A percentile compares a stretch with the other conserved stretches of the same genome.
phyloP scores from a whole-genome alignment of 1,140 invertebrate species.

The Colletes latitarsis region DNA sequence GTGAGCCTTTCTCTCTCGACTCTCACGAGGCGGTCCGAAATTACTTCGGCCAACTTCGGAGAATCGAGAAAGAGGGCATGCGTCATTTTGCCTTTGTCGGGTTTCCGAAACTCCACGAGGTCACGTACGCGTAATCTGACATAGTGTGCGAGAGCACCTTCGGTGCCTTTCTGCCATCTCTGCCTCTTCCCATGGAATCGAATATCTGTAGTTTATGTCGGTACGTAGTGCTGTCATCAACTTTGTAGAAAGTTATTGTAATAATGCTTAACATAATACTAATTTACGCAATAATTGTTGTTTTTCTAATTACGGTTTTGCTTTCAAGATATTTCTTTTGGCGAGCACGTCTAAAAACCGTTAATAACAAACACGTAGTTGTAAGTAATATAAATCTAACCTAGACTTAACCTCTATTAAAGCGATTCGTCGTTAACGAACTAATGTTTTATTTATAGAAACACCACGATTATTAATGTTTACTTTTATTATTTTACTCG shows the following conservation, averaged over 20 bases:
- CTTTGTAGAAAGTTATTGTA: conserved; percentile 36
- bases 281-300: conserved; percentile 22
- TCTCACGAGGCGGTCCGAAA: too few relatives aligned
- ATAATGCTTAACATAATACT: conserved; percentile 31
- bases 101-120: too few relatives aligned
- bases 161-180: too few relatives aligned
- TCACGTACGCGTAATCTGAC: background rate
- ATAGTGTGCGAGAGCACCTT: too few relatives aligned
- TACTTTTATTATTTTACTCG: background rate
- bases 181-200: too few relatives aligned
- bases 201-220: background rate
- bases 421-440: background rate
- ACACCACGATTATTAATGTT: background rate
- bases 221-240: background rate
- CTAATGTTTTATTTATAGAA: background rate
- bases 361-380: conserved; percentile 71
- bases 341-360: conserved; percentile 42
- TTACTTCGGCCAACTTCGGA: too few relatives aligned
- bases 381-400: conserved; percentile 56
- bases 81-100: too few relatives aligned
- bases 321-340: conserved; percentile 51
- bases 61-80: too few relatives aligned
- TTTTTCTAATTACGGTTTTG: conserved; percentile 44
- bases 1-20: too few relatives aligned
- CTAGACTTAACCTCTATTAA: background rate